These are phyloP conservation scores for Rhinichthys klamathensis DNA, from an alignment of 2,113 vertebrate genomes.

Conservation along the genomic window DNA sequence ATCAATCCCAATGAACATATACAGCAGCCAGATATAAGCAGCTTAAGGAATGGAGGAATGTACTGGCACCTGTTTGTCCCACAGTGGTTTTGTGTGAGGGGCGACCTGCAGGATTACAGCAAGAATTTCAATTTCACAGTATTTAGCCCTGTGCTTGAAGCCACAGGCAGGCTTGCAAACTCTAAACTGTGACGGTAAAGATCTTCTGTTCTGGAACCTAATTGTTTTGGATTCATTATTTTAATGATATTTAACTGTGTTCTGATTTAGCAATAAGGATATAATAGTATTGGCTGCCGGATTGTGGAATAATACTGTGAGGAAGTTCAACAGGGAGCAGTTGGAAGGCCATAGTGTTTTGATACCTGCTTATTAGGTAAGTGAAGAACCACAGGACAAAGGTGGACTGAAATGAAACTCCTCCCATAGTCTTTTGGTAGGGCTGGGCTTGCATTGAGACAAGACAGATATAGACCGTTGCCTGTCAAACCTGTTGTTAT, in stretches of 20 bases:
- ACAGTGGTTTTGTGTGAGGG: conserved; percentile 31
- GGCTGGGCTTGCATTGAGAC: conserved; percentile 14
- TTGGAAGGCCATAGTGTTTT: not conserved
- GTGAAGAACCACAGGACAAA: conserved; percentile 22
- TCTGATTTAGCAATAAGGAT: not conserved
- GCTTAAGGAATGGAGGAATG: conserved; percentile 75
- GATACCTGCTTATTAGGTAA: not conserved
- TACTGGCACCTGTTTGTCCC: conserved; percentile 68
- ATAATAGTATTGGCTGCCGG: not conserved
- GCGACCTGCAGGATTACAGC: conserved; percentile 65
- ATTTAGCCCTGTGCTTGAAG: conserved; percentile 49
- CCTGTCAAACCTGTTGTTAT: conserved; percentile 43
- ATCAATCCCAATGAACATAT: conserved; percentile 3
- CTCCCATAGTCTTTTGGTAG: not conserved
- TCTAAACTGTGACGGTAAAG: not conserved
- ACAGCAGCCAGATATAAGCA: conserved; percentile 66
- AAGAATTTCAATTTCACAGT: conserved; percentile 71
- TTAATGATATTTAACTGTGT: not conserved
- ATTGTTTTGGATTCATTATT: conserved; percentile 1
- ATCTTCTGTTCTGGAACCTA: not conserved
- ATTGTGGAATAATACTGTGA: not conserved
- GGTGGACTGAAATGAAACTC: conserved; percentile 7
- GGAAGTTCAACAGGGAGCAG: not conserved
- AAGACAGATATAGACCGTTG: not conserved
- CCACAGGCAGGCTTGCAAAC: not conserved